Evolutionary conservation across 2,888 invertebrate genomes (phyloP), one percentile per base, ranked within the genome.

Genomic region (Ormyrus nitidulus): DNA sequence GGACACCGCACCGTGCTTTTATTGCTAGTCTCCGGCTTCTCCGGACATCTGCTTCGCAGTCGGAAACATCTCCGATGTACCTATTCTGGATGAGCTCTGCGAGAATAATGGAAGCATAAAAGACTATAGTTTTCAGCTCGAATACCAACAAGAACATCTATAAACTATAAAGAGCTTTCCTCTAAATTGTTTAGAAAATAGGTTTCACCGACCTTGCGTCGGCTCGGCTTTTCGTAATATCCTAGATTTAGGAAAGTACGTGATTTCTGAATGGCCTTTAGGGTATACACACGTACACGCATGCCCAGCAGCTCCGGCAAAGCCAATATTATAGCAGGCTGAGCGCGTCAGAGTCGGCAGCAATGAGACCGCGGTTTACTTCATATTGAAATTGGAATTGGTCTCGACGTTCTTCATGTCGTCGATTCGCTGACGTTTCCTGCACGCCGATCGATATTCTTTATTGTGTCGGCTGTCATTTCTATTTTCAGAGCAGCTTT

Each of bases 311-410:
- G 49, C 19, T 46, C 34, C 53, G 51, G 13, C 66, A 75, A 34
- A 59, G 51, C 66, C 59, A 71, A 71, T 61, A 71, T 71, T 71
- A 66, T 59, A 75, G n/a, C 9, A 68, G 34, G 54, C 19, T 6
- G 49, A 51, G 49, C 11, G 34, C 19, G 9, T 58, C 58, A 19
- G 49, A 58, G 49, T 58, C 53, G 44, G 51, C 51, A 34, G 51
- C 51, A 58, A 19, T 46, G 74, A 66, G 51, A 74, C 56, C 34
- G 48, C 11, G 51, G 59, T 59, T 75, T 51, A 59, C 75, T 75
- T 68, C 59, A 75, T 75, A 75, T 75, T 68, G 75, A 66, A 74
- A 65, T 74, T 65, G 65, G 19, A 66, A 66, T 75, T 13, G 59
- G 19, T 75, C 66, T 51, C 13, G 58, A 59, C 44, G 58, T 13